Percentiles rank a stretch among this genome's conserved stretches.
These are phyloP conservation scores for Calypte anna DNA, from an alignment of 2,113 vertebrate genomes.

Conservation along the genomic window DNA sequence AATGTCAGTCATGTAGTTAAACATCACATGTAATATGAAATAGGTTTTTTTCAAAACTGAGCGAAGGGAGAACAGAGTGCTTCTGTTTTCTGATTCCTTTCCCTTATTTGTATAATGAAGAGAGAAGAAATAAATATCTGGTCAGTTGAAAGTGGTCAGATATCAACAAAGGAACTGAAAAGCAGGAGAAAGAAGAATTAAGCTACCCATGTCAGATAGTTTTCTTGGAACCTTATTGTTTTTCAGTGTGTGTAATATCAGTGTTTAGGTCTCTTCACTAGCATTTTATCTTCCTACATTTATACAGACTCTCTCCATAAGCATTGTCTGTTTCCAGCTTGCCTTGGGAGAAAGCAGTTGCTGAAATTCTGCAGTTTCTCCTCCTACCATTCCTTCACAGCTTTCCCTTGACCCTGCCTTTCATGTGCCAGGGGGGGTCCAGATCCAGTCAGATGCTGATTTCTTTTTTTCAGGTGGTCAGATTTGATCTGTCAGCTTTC, in stretches of 20 bases:
- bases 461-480: background rate
- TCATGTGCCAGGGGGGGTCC: background rate
- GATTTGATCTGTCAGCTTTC: background rate
- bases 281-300: background rate
- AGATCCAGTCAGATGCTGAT: background rate
- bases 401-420: background rate
- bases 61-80: background rate
- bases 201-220: background rate
- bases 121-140: background rate
- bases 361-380: background rate
- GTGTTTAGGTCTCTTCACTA: background rate
- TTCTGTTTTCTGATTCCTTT: background rate
- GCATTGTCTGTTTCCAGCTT: background rate
- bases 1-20: conserved; percentile 8
- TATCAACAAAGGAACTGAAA: background rate
- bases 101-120: background rate
- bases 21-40: background rate
- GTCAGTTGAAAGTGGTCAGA: background rate
- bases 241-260: background rate
- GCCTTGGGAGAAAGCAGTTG: background rate
- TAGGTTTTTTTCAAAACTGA: background rate
- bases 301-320: background rate
- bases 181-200: background rate
- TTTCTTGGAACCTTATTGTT: background rate
- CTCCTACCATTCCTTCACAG: background rate